These are phyloP conservation scores for Lobophora halterata DNA, from an alignment of 2,888 invertebrate genomes.

Conservation along the genomic window DNA sequence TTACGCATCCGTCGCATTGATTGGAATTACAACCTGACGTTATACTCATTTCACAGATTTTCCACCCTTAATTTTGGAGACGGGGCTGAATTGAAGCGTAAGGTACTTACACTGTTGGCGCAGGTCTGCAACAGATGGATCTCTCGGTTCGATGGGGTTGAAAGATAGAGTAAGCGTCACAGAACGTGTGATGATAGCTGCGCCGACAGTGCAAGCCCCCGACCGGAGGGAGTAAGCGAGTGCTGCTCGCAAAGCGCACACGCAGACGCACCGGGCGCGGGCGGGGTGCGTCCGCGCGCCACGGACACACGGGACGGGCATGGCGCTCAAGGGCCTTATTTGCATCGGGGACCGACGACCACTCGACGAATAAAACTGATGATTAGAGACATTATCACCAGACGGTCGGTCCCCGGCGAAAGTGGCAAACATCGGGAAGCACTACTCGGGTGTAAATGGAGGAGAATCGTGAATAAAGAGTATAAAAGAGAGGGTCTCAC, in stretches of 20 bases:
- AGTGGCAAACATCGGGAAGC: constrained; percentile 62
- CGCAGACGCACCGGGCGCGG: constrained; percentile 54
- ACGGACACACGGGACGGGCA: constrained; percentile 61
- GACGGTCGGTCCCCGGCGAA: constrained; percentile 58
- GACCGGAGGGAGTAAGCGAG: constrained; percentile 71
- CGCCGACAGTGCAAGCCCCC: constrained; percentile 63
- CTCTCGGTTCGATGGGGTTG: constrained; percentile 17
- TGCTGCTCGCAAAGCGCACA: constrained; percentile 74
- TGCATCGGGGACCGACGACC: constrained; percentile 62
- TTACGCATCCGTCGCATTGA: constrained; percentile 76
- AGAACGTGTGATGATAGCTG: constrained; percentile 27
- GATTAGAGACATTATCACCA: background rate
- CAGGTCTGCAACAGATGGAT: constrained; percentile 29
- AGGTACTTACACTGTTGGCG: constrained; percentile 60
- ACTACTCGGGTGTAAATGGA: constrained; percentile 51
- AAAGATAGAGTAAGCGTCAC: constrained; percentile 16
- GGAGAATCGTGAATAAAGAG: constrained; percentile 24
- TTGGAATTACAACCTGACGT: constrained; percentile 30
- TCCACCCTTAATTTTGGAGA: constrained; percentile 40
- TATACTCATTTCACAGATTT: constrained; percentile 29
- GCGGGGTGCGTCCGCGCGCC: constrained; percentile 56
- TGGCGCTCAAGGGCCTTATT: constrained; percentile 51
- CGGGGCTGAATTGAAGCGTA: constrained; percentile 43
- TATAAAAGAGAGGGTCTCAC: constrained; percentile 80
- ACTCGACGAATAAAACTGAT: constrained; percentile 2